Percentiles rank a stretch among this genome's conserved stretches.
Conservation (phyloP, 1,140 invertebrate genomes). For the Stegodyphus mimosarum region DNA sequence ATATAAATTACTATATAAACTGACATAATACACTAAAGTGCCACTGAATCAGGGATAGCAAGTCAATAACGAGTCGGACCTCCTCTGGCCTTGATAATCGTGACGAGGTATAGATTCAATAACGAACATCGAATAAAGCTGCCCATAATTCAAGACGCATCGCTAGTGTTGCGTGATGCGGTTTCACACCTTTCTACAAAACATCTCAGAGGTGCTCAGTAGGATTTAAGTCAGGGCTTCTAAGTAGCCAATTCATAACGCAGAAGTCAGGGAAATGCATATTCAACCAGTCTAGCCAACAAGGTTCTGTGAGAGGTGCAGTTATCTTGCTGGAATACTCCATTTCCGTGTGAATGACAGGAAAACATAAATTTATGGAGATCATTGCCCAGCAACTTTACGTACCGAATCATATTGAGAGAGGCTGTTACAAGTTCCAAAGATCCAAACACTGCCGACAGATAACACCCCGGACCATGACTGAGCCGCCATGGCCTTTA, state of each 20-base stretch:
- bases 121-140: not conserved
- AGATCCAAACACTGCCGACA: not conserved
- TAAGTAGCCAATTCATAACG: not conserved
- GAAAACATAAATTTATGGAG: not conserved
- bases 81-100: not conserved
- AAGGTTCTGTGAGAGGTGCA: not conserved
- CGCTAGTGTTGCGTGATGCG: not conserved
- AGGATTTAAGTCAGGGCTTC: not conserved
- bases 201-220: not conserved
- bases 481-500: not conserved
- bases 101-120: not conserved
- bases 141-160: not conserved
- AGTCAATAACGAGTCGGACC: not conserved
- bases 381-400: not conserved
- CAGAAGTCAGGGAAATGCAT: not conserved
- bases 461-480: not conserved
- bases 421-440: not conserved
- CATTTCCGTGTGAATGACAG: not conserved
- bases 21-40: too few relatives aligned
- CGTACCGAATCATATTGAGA: not conserved
- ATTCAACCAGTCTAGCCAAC: not conserved
- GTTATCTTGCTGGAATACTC: not conserved
- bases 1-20: too few relatives aligned
- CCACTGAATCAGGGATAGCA: not conserved
- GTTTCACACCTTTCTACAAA: not conserved